Evolutionary conservation across 1,140 invertebrate species (phyloP).

Genomic region (Neodiprion lecontei): DNA sequence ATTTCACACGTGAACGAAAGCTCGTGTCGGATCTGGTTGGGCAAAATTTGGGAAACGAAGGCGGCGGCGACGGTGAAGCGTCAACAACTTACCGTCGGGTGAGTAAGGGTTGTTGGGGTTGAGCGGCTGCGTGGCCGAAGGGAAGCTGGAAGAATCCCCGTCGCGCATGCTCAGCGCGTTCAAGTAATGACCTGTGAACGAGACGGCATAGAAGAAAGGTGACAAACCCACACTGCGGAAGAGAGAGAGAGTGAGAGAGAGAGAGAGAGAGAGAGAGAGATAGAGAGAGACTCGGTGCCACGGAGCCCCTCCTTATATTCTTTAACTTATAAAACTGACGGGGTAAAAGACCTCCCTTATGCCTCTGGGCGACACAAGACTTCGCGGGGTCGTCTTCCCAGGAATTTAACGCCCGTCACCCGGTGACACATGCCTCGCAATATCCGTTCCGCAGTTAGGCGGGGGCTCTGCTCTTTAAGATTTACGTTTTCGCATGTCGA

Average conservation of each 20-base stretch:
- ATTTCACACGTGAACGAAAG: too few relatives aligned
- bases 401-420: background rate
- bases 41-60: too few relatives aligned
- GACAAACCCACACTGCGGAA: background rate
- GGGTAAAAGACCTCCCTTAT: background rate
- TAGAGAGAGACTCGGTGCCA: too few relatives aligned
- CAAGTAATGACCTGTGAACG: slow-evolving; percentile 64
- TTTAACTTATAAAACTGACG: too few relatives aligned
- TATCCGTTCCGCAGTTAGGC: background rate
- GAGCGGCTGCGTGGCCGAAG: slow-evolving; percentile 77
- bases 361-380: background rate
- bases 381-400: background rate
- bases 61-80: slow-evolving; percentile 11
- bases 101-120: slow-evolving; percentile 89
- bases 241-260: too few relatives aligned
- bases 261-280: too few relatives aligned
- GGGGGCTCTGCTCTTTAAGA: background rate
- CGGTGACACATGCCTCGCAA: slow-evolving; percentile 5
- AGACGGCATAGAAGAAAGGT: slow-evolving; percentile 32
- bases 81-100: slow-evolving; percentile 76
- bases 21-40: too few relatives aligned
- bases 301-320: too few relatives aligned
- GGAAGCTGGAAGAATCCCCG: slow-evolving; percentile 66
- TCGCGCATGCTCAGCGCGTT: slow-evolving; percentile 65
- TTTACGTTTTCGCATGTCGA: background rate